Percentiles rank a stretch among this genome's conserved stretches.
Conservation (phyloP, 2,888 invertebrate species). For the Maniola hyperantus region DNA sequence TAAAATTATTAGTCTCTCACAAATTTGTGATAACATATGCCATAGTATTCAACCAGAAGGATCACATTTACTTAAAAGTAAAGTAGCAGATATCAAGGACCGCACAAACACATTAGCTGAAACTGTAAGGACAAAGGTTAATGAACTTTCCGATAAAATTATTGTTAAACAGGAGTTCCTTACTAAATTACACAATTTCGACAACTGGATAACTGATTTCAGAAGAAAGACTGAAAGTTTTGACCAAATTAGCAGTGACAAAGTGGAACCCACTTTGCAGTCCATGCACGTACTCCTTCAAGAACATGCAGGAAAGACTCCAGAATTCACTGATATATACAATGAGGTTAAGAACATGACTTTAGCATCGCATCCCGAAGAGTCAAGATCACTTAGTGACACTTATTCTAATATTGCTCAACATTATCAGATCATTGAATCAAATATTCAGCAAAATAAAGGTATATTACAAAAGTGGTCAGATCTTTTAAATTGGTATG, state of each 20-base stretch:
- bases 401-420: slow-evolving; percentile 89
- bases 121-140: slow-evolving; percentile 88
- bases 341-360: slow-evolving; percentile 92
- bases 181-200: slow-evolving; percentile 89
- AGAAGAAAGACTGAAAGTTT: slow-evolving; percentile 88
- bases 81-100: slow-evolving; percentile 88
- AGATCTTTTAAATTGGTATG: slow-evolving; percentile 91
- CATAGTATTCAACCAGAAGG: slow-evolving; percentile 91
- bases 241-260: slow-evolving; percentile 91
- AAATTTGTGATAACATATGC: slow-evolving; percentile 90
- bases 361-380: slow-evolving; percentile 87
- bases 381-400: slow-evolving; percentile 87
- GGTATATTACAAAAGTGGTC: slow-evolving; percentile 90
- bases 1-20: slow-evolving; percentile 89
- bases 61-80: slow-evolving; percentile 86
- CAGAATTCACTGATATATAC: slow-evolving; percentile 89
- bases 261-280: slow-evolving; percentile 90
- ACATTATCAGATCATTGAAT: slow-evolving; percentile 90
- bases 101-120: slow-evolving; percentile 90
- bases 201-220: slow-evolving; percentile 90
- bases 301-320: slow-evolving; percentile 93
- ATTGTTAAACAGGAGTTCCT: slow-evolving; percentile 92
- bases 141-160: slow-evolving; percentile 91
- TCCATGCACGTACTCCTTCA: slow-evolving; percentile 90
- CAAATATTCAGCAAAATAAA: slow-evolving; percentile 88